phyloP scores from a whole-genome alignment of 2,888 invertebrate genomes.

The Eulithis prunata region DNA sequence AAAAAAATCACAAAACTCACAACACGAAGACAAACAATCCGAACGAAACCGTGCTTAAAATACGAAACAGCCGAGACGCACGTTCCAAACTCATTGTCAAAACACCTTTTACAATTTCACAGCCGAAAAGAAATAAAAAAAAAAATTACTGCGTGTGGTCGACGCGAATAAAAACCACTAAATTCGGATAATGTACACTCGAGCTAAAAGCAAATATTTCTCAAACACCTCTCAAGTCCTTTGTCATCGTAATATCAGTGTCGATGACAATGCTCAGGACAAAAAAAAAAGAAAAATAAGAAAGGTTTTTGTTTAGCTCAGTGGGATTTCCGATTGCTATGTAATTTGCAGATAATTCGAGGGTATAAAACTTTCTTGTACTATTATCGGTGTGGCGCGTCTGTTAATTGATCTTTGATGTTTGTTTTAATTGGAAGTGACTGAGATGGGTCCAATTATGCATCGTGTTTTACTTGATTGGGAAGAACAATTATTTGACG shows the following conservation, averaged over 20 bases:
- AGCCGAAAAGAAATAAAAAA: slow-evolving; percentile 54
- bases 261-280: slow-evolving; percentile 68
- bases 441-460: slow-evolving; percentile 22
- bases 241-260: slow-evolving; percentile 78
- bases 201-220: slow-evolving; percentile 78
- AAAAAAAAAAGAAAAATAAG: slow-evolving; percentile 24
- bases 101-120: slow-evolving; percentile 81
- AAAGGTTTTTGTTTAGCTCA: slow-evolving; percentile 64
- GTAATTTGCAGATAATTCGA: slow-evolving; percentile 78
- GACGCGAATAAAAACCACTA: slow-evolving; percentile 46
- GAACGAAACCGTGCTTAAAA: slow-evolving; percentile 72
- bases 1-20: slow-evolving; percentile 30
- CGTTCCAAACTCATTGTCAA: slow-evolving; percentile 79
- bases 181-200: slow-evolving; percentile 66
- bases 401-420: slow-evolving; percentile 35
- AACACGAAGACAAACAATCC: slow-evolving; percentile 38
- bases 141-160: slow-evolving; percentile 49
- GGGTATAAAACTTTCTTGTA: slow-evolving; percentile 57
- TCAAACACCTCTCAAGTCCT: slow-evolving; percentile 78
- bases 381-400: slow-evolving; percentile 66
- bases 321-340: slow-evolving; percentile 72
- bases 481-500: slow-evolving; percentile 25
- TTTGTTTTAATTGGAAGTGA: slow-evolving; percentile 28
- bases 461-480: slow-evolving; percentile 24
- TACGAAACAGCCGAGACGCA: slow-evolving; percentile 72